A percentile compares a stretch with the other conserved stretches of the same genome.
phyloP scores from a whole-genome alignment of 1,140 invertebrate genomes.

The Hypothenemus hampei region DNA sequence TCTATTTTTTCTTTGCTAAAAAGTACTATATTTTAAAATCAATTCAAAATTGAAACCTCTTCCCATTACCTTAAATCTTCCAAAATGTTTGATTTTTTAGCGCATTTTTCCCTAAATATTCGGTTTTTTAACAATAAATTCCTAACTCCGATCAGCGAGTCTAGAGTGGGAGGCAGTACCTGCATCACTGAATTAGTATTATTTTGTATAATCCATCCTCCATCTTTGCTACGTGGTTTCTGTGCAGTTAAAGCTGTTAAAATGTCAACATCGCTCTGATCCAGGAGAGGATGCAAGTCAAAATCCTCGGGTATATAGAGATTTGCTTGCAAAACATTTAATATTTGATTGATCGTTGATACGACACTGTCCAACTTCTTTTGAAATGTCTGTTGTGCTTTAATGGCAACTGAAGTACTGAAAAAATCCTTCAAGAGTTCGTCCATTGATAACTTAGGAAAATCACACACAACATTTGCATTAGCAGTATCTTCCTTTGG shows the following conservation, averaged over 20 bases:
- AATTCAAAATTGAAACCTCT: neutral
- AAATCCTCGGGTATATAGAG: conserved; percentile 29
- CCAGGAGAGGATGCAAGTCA: conserved; percentile 8
- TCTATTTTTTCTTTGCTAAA: neutral
- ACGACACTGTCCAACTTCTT: neutral
- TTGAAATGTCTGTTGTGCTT: too few relatives aligned
- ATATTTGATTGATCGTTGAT: neutral
- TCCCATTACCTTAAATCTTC: conserved; percentile 5
- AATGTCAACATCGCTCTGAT: conserved; percentile 20
- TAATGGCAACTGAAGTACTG: neutral
- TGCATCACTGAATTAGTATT: neutral
- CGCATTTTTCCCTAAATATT: conserved; percentile 11
- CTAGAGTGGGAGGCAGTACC: conserved; percentile 31
- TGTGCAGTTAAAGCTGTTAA: neutral
- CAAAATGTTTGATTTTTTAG: conserved; percentile 6
- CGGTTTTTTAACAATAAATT: conserved; percentile 29
- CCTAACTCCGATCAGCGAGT: conserved; percentile 30
- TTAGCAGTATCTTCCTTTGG: neutral
- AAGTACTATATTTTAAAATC: neutral
- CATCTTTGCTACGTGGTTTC: neutral
- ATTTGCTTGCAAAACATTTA: conserved; percentile 23
- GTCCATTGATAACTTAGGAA: neutral
- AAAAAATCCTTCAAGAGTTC: neutral
- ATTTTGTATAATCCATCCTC: neutral
- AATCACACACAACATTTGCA: too few relatives aligned